phyloP scores from a whole-genome alignment of 92 coral and sea anemone genomes.

The Umimayanthus chanpuru region DNA sequence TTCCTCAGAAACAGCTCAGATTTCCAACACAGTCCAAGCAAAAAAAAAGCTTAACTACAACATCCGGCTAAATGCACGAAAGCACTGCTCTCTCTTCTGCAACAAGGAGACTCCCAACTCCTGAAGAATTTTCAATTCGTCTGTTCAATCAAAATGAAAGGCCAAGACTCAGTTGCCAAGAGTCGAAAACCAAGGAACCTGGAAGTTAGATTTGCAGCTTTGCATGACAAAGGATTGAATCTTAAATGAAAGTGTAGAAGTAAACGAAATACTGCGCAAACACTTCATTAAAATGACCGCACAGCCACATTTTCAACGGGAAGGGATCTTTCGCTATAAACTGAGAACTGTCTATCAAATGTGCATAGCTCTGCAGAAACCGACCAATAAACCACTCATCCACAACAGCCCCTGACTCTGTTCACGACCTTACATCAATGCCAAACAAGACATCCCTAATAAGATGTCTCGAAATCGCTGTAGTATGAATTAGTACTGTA shows the following conservation, averaged over 20 bases:
- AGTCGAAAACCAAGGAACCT: neutral
- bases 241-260: neutral
- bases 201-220: neutral
- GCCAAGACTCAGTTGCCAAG: neutral
- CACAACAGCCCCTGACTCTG: neutral
- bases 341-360: neutral
- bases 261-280: neutral
- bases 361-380: neutral
- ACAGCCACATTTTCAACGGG: neutral
- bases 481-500: conserved; percentile 15
- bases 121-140: neutral
- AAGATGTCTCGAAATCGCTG: neutral
- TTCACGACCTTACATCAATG: neutral
- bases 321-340: neutral
- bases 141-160: neutral
- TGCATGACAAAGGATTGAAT: neutral
- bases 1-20: neutral
- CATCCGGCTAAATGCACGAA: neutral
- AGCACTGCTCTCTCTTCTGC: neutral
- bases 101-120: neutral
- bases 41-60: neutral
- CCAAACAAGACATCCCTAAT: neutral
- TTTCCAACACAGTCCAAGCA: neutral
- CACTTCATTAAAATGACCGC: conserved; percentile 17
- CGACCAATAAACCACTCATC: neutral